Base-by-base conservation (phyloP, 2,113 vertebrate genomes). In the Pluvianellus socialis region DNA sequence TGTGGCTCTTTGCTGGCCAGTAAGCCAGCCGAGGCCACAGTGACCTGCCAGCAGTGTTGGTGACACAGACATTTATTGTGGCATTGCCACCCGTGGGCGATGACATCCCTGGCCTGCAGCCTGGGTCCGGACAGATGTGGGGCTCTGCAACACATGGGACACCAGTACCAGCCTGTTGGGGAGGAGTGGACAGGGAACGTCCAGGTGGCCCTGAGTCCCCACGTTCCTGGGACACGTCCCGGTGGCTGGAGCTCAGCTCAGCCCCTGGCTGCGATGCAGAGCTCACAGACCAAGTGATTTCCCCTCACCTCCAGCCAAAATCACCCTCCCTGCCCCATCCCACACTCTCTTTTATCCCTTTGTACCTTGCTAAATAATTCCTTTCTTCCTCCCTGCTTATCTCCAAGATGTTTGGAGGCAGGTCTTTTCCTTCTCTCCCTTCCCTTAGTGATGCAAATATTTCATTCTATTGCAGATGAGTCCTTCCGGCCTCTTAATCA, bases 81-180 rank as follows among this genome's bases (percentile, higher is more conserved):
- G 21, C 35, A 12, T 4, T 65, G 10, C n/a, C 63, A 72, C 28
- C 22, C 3, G 1, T 2, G n/a, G 35, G 55, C 0, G 2, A 58
- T 1, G 4, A 58, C 5, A 4, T 3, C 26, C 45, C 52, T 7
- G 22, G 23, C 26, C 40, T 0, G 1, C 33, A 40, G 50, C 0
- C 8, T 13, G 62, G 22, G 26, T 33, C 62, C 1, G 3, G 30
- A 30, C 26, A 12, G 32, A 44, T 2, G 2, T 3, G 2, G 59
- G 49, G 49, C 40, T 40, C 42, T 16, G 40, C 26, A 15, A 40
- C 28, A 6, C 42, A 26, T 0, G 3, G 55, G 17, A 38, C 42
- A 10, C 2, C 4, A 22, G 33, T 30, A 30, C 45, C 2, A 2
- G 16, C 30, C 5, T 32, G 22, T 19, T 0, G 2, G 49, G 42